A percentile compares a stretch with the other conserved stretches of the same genome.
Evolutionary conservation across 2,888 invertebrate genomes (phyloP).

Genomic region (Apamea epomidion): DNA sequence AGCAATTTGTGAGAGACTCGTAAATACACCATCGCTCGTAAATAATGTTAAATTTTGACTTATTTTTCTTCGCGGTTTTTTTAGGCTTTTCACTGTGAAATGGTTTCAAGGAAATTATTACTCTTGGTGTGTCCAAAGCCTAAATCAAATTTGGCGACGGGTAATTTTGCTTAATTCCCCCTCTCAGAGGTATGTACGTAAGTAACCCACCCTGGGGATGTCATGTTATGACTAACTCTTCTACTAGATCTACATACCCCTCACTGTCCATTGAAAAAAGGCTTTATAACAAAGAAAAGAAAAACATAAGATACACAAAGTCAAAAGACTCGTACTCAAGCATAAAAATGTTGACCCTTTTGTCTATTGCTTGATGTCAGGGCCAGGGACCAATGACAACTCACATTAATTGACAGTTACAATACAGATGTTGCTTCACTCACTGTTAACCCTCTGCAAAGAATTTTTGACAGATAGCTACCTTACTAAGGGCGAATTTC

Average conservation of each 20-base stretch:
- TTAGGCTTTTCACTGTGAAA: neutral
- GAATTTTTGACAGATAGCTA: too few relatives aligned
- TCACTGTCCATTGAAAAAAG: neutral
- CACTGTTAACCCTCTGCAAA: neutral
- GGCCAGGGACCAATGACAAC: too few relatives aligned
- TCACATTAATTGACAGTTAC: too few relatives aligned
- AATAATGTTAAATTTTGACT: slow-evolving; percentile 74
- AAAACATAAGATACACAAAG: too few relatives aligned
- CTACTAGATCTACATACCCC: neutral
- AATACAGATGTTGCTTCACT: neutral
- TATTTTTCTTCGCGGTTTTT: slow-evolving; percentile 55
- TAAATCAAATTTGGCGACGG: neutral
- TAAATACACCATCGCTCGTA: slow-evolving; percentile 74
- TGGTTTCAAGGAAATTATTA: neutral
- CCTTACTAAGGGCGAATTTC: neutral
- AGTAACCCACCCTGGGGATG: too few relatives aligned
- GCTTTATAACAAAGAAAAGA: too few relatives aligned
- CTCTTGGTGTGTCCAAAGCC: neutral
- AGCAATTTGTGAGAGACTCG: slow-evolving; percentile 71
- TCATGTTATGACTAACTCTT: neutral
- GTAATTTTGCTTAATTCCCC: neutral
- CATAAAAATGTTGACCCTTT: too few relatives aligned
- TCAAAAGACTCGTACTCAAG: too few relatives aligned
- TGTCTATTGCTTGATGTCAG: too few relatives aligned
- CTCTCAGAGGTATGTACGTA: neutral